Percentiles rank a stretch among this genome's conserved stretches.
phyloP scores from a whole-genome alignment of 2,113 vertebrate species.

The Heterocephalus glaber region DNA sequence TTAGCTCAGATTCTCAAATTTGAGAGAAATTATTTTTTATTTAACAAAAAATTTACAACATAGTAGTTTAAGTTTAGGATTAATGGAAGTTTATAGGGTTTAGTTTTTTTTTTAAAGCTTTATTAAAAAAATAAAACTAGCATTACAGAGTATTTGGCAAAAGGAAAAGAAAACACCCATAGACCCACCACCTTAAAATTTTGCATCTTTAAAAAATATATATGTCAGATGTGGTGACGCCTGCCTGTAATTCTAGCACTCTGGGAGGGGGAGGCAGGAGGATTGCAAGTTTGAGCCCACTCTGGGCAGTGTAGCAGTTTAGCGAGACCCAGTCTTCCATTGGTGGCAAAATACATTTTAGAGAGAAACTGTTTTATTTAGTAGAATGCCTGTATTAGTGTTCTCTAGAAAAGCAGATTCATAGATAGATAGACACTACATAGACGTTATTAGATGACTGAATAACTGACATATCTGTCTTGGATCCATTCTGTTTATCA shows the following conservation, averaged over 20 bases:
- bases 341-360: background rate
- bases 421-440: no score
- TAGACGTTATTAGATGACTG: background rate
- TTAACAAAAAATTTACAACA: background rate
- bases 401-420: background rate
- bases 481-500: background rate
- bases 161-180: background rate
- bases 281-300: background rate
- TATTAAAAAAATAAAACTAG: constrained; percentile 33
- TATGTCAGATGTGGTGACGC: background rate
- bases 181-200: background rate
- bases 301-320: background rate
- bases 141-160: background rate
- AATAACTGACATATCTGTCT: background rate
- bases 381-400: background rate
- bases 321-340: background rate
- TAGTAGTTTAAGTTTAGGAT: background rate
- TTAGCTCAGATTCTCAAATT: constrained; percentile 5
- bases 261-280: background rate
- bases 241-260: background rate
- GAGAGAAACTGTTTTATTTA: background rate
- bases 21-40: background rate
- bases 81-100: background rate
- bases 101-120: background rate
- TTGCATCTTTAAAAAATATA: background rate